phyloP scores from a whole-genome alignment of 2,797 vertebrate genomes.

The Hafferia zeledoni region DNA sequence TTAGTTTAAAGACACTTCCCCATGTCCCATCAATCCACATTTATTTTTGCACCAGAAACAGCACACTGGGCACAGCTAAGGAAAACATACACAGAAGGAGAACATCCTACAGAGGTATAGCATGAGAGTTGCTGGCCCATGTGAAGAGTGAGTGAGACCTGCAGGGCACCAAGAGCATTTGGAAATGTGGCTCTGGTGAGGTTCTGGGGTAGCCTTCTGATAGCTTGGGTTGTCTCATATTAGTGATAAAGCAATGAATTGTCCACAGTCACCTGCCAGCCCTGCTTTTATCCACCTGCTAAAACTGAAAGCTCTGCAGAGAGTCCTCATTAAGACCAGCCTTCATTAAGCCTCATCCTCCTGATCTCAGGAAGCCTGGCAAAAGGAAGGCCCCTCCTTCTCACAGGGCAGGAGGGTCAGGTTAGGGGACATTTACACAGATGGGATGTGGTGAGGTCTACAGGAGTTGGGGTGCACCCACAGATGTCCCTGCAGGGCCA shows the following conservation, averaged over 20 bases:
- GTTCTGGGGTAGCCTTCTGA: background rate
- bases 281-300: background rate
- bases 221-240: background rate
- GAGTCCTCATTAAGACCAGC: background rate
- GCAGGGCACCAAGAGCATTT: background rate
- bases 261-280: background rate
- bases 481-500: background rate
- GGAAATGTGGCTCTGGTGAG: background rate
- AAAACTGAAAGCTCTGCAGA: background rate
- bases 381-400: background rate
- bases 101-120: background rate
- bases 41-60: background rate
- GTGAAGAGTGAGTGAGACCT: background rate
- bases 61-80: background rate
- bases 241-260: background rate
- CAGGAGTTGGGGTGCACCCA: too few relatives aligned
- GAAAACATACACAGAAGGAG: accelerated
- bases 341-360: background rate
- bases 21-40: background rate
- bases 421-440: background rate
- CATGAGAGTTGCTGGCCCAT: accelerated
- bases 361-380: background rate
- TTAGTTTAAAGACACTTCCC: background rate
- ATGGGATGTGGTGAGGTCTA: too few relatives aligned
- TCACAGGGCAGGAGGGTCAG: background rate